phyloP scores from a whole-genome alignment of 2,888 invertebrate species.

The Cryptocheilus praepositus region DNA sequence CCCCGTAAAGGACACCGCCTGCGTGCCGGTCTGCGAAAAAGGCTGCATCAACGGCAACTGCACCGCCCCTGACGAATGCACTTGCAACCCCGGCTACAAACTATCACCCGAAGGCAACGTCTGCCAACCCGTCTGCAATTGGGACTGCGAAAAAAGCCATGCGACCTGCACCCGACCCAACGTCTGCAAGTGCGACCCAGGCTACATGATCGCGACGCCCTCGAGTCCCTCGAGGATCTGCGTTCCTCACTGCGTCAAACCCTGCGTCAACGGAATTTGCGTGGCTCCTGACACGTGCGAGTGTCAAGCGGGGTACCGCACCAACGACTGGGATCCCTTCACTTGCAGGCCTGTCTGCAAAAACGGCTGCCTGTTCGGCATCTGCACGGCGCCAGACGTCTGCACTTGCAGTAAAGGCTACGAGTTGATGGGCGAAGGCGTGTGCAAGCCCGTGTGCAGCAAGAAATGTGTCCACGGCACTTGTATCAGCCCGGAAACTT shows the following conservation, averaged over 20 bases:
- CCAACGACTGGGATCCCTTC: slow-evolving; percentile 26
- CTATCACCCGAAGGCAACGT: neutral
- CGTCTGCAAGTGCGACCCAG: slow-evolving; percentile 80
- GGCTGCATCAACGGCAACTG: slow-evolving; percentile 60
- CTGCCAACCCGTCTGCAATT: slow-evolving; percentile 22
- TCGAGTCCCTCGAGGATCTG: slow-evolving; percentile 50
- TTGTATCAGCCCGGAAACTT: slow-evolving; percentile 53
- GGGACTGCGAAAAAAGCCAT: slow-evolving; percentile 14
- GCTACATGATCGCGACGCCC: slow-evolving; percentile 64
- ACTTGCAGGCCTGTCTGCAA: slow-evolving; percentile 67
- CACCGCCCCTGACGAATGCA: slow-evolving; percentile 69
- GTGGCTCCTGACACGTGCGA: slow-evolving; percentile 69
- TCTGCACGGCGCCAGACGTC: slow-evolving; percentile 72
- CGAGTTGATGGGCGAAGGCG: slow-evolving; percentile 46
- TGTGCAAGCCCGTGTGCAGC: slow-evolving; percentile 72
- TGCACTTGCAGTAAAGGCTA: slow-evolving; percentile 71
- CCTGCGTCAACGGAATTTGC: slow-evolving; percentile 59
- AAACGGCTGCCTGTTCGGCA: slow-evolving; percentile 73
- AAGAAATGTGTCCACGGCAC: slow-evolving; percentile 55
- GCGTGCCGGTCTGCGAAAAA: slow-evolving; percentile 71
- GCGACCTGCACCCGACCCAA: slow-evolving; percentile 75
- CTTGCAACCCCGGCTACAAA: slow-evolving; percentile 62
- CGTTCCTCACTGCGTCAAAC: slow-evolving; percentile 68
- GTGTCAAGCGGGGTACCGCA: slow-evolving; percentile 62
- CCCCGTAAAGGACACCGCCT: slow-evolving; percentile 38